Conservation (phyloP, 1,140 invertebrate species). For the Penaeus chinensis region DNA sequence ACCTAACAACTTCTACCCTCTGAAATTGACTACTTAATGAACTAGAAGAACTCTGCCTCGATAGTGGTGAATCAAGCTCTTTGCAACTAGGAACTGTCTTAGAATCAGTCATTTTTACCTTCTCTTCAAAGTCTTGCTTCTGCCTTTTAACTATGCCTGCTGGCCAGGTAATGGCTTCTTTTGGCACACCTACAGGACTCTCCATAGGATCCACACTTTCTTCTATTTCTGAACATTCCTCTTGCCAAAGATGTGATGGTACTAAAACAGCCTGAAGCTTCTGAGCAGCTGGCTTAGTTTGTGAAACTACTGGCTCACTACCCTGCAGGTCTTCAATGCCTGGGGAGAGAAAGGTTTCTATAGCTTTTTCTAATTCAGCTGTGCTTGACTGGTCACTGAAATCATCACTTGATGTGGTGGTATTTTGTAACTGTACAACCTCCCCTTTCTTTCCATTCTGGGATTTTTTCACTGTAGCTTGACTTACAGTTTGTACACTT, state of each 20-base stretch:
- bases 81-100: slow-evolving; percentile 40
- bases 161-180: slow-evolving; percentile 58
- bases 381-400: slow-evolving; percentile 55
- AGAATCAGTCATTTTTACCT: slow-evolving; percentile 52
- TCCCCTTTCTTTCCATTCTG: slow-evolving; percentile 45
- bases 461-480: slow-evolving; percentile 23
- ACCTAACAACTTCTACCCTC: slow-evolving; percentile 71
- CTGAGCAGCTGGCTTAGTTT: slow-evolving; percentile 64
- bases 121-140: slow-evolving; percentile 62
- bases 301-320: slow-evolving; percentile 63
- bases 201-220: slow-evolving; percentile 15
- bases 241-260: slow-evolving; percentile 62
- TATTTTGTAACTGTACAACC: slow-evolving; percentile 47
- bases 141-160: slow-evolving; percentile 60
- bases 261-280: slow-evolving; percentile 65
- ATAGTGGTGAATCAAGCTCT: slow-evolving; percentile 34
- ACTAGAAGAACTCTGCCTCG: slow-evolving; percentile 51
- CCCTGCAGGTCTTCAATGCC: slow-evolving; percentile 38
- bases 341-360: slow-evolving; percentile 38
- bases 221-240: slow-evolving; percentile 45
- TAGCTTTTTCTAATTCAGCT: slow-evolving; percentile 53
- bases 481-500: slow-evolving; percentile 55
- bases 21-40: slow-evolving; percentile 60
- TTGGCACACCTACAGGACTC: slow-evolving; percentile 44
- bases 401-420: slow-evolving; percentile 64